phyloP scores from a whole-genome alignment of 1,140 invertebrate genomes.

The Drosophila ficusphila region DNA sequence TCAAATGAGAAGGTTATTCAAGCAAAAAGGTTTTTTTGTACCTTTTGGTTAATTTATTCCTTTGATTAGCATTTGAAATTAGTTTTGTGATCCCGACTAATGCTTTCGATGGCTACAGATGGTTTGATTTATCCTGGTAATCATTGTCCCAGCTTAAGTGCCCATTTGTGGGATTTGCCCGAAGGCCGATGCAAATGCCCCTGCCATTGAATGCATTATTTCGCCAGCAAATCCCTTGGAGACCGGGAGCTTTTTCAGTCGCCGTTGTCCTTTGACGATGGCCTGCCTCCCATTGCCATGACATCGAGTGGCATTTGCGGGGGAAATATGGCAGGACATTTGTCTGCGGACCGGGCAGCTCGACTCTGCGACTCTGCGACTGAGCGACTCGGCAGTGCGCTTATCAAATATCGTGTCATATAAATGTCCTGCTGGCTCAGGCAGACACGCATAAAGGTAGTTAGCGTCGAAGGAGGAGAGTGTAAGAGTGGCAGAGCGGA shows the following conservation, averaged over 20 bases:
- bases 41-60: not conserved
- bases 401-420: slow-evolving; percentile 72
- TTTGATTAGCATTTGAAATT: not conserved
- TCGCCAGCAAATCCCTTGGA: slow-evolving; percentile 9
- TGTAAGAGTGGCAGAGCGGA: slow-evolving; percentile 14
- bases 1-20: too few relatives aligned
- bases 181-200: slow-evolving; percentile 16
- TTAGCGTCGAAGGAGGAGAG: slow-evolving; percentile 49
- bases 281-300: slow-evolving; percentile 15
- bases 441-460: slow-evolving; percentile 72
- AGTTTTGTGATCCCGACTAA: not conserved
- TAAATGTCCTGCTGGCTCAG: slow-evolving; percentile 55
- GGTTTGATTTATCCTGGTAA: slow-evolving; percentile 16
- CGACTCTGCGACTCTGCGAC: slow-evolving; percentile 18
- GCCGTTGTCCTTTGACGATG: not conserved
- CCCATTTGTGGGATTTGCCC: slow-evolving; percentile 11
- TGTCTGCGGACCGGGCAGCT: slow-evolving; percentile 31
- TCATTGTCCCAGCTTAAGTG: slow-evolving; percentile 7
- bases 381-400: slow-evolving; percentile 39
- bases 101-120: not conserved
- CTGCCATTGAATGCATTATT: slow-evolving; percentile 42
- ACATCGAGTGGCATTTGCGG: slow-evolving; percentile 9
- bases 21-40: too few relatives aligned
- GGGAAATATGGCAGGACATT: slow-evolving; percentile 64
- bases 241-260: not conserved